These are phyloP conservation scores for Momotus momota DNA, from an alignment of 2,797 vertebrate species.

Conservation along the genomic window DNA sequence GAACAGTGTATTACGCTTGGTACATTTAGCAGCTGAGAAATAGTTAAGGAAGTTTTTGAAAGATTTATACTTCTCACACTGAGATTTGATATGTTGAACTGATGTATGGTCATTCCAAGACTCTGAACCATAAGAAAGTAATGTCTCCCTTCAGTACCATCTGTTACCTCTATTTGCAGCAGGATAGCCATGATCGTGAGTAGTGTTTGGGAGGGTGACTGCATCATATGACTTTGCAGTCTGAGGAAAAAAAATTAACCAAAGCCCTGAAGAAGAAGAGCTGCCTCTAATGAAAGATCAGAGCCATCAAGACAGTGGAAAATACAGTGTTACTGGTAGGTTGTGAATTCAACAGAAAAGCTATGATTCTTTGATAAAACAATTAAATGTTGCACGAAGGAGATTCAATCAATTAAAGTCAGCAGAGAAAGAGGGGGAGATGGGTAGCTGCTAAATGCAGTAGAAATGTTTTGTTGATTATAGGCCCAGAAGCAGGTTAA, in stretches of 20 bases:
- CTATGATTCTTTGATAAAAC: background rate
- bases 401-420: background rate
- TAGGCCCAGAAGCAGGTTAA: background rate
- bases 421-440: background rate
- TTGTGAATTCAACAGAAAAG: background rate
- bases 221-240: background rate
- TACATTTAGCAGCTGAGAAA: background rate
- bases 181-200: background rate
- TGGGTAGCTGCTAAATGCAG: background rate
- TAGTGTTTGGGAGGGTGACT: background rate
- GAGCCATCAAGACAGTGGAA: background rate
- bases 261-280: background rate
- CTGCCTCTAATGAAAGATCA: background rate
- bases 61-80: background rate
- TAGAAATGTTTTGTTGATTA: background rate
- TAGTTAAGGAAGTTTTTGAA: background rate
- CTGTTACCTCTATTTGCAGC: background rate
- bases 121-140: background rate
- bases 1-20: accelerated
- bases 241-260: background rate
- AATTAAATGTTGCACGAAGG: background rate
- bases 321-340: background rate
- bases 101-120: background rate
- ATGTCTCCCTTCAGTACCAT: background rate
- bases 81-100: background rate